Evolutionary conservation across 1,140 invertebrate species (phyloP), one percentile per base, ranked within the genome.

Genomic region (Ostrea edulis): DNA sequence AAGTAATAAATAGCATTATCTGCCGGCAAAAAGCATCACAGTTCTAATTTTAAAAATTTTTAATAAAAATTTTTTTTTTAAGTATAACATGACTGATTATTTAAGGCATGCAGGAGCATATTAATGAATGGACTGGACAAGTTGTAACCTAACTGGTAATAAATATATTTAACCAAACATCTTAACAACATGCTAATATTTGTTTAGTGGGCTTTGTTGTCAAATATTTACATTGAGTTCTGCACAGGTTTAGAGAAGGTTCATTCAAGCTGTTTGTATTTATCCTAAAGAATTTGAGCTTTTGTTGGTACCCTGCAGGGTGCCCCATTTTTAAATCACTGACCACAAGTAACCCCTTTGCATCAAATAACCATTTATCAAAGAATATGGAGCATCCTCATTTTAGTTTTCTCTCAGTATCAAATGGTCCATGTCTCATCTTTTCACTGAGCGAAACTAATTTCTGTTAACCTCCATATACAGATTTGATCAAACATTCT

Each of bases 301-400:
- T 77, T 77, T 77, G 68, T 77, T 29, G 68, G 22, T 77, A 9
- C 68, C 68, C 68, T 77, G 68, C 29, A 14, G 68, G 68, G 68
- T 77, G 68, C 68, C 68, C 68, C 68, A 77, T 77, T 77, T 35
- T 25, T 77, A 25, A 77, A 77, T 77, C 68, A 77, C 68, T 77
- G 68, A 77, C 68, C 68, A 77, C 68, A 77, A 77, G 35, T 77
- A 77, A 77, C 68, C 68, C 68, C 68, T 77, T 7, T 29, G 25
- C 68, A 35, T 77, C 68, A 77, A 77, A 77, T 77, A 35, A 12
- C 68, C 22, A 77, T 29, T 77, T 77, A 77, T 77, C 68, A 77
- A 25, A 25, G 68, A 77, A 77, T 14, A 29, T 77, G 68, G 68
- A 29, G 29, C 25, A 77, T 20, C 55, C 55, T n/a, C 14, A 2